These are phyloP conservation scores for Drosophila anomelani DNA, from an alignment of 2,888 invertebrate species.

Conservation along the genomic window DNA sequence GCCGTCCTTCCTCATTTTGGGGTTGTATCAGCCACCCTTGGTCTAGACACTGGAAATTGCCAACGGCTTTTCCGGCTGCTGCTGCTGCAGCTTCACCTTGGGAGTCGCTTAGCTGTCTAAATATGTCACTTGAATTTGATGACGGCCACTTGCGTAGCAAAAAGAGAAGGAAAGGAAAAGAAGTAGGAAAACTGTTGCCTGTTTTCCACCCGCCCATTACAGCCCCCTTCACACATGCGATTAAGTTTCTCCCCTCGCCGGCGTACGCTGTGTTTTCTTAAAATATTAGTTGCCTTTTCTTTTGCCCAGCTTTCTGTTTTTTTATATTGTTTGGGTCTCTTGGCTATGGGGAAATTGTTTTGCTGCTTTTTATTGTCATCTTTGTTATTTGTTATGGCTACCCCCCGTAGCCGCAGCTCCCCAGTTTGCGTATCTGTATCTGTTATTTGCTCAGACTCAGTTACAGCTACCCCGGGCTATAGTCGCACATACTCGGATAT, in stretches of 20 bases:
- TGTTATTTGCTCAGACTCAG: slow-evolving; percentile 70
- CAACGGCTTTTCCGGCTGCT: slow-evolving; percentile 51
- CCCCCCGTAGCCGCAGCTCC: neutral
- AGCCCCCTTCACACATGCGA: slow-evolving; percentile 32
- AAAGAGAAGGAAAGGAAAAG: slow-evolving; percentile 19
- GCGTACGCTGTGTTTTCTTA: slow-evolving; percentile 70
- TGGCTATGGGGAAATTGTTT: slow-evolving; percentile 68
- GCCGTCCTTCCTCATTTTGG: slow-evolving; percentile 8
- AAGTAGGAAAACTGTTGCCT: slow-evolving; percentile 64
- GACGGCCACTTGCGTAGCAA: slow-evolving; percentile 72
- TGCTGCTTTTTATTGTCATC: slow-evolving; percentile 80
- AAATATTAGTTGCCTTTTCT: slow-evolving; percentile 77
- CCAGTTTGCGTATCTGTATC: slow-evolving; percentile 27
- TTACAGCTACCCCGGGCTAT: slow-evolving; percentile 58
- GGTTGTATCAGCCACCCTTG: slow-evolving; percentile 41
- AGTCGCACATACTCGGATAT: slow-evolving; percentile 26
- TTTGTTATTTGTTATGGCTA: slow-evolving; percentile 69
- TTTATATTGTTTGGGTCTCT: slow-evolving; percentile 34
- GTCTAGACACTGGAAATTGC: slow-evolving; percentile 65
- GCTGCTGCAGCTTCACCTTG: slow-evolving; percentile 66
- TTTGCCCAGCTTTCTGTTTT: slow-evolving; percentile 7
- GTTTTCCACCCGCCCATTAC: slow-evolving; percentile 37
- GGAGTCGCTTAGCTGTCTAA: slow-evolving; percentile 77
- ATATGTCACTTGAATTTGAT: slow-evolving; percentile 79
- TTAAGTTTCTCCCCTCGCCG: slow-evolving; percentile 46